phyloP scores from a whole-genome alignment of 2,113 vertebrate genomes.

The Triplophysa siluroides region DNA sequence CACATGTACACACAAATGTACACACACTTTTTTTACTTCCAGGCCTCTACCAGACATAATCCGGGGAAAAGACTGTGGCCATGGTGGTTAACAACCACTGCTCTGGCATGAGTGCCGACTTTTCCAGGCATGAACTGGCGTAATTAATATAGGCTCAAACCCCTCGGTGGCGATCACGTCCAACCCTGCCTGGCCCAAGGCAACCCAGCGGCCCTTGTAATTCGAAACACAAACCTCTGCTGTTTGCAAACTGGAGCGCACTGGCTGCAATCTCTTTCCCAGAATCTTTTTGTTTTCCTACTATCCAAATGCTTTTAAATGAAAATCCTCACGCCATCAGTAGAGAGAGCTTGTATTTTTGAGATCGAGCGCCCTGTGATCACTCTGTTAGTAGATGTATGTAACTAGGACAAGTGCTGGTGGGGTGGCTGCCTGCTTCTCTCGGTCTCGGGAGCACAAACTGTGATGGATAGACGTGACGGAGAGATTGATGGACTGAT shows the following conservation, averaged over 20 bases:
- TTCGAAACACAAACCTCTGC: neutral
- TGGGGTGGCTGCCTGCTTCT: constrained; percentile 37
- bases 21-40: constrained; percentile 1
- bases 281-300: constrained; percentile 27
- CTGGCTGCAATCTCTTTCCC: neutral
- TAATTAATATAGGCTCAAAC: constrained; percentile 38
- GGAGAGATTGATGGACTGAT: constrained; percentile 38
- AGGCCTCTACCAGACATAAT: constrained; percentile 30
- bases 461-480: constrained; percentile 49
- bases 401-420: constrained; percentile 24
- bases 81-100: constrained; percentile 13
- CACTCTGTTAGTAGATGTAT: constrained; percentile 22
- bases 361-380: constrained; percentile 32
- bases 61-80: constrained; percentile 15
- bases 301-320: constrained; percentile 23
- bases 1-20: neutral
- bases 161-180: neutral
- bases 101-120: neutral
- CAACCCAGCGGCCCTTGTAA: constrained; percentile 7
- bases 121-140: constrained; percentile 5
- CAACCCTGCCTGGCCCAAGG: constrained; percentile 5
- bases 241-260: constrained; percentile 5
- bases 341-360: constrained; percentile 49
- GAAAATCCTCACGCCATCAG: constrained; percentile 4
- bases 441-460: constrained; percentile 33